These are phyloP conservation scores for Hydropsyche tenuis DNA, from an alignment of 1,140 invertebrate species.

Conservation along the genomic window DNA sequence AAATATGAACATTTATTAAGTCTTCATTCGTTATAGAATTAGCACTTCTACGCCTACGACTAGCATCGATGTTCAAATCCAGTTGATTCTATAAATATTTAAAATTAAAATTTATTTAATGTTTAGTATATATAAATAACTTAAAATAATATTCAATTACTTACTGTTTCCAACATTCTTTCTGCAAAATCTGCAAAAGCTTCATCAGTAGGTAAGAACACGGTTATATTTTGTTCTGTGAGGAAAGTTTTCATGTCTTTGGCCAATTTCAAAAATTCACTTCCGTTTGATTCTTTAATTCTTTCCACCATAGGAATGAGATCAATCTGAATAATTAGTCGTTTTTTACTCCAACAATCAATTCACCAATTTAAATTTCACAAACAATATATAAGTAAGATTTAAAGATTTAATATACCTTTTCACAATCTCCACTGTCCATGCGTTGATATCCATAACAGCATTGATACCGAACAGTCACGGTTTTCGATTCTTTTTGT, in stretches of 20 bases:
- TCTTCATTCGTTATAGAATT: background rate
- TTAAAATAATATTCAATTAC: background rate
- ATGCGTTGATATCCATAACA: constrained; percentile 11
- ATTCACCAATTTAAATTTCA: background rate
- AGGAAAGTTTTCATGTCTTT: constrained; percentile 19
- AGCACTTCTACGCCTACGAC: background rate
- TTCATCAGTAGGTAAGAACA: constrained; percentile 43
- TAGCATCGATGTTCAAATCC: background rate
- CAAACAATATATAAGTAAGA: background rate
- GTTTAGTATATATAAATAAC: background rate
- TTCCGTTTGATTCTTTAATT: constrained; percentile 34
- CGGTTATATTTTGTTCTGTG: constrained; percentile 32
- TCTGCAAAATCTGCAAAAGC: constrained; percentile 35
- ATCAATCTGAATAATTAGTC: constrained; percentile 35
- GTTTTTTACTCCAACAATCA: background rate
- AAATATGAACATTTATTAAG: constrained; percentile 28
- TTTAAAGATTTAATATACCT: background rate
- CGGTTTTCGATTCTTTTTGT: background rate
- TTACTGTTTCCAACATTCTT: constrained; percentile 36
- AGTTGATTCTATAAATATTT: constrained; percentile 31
- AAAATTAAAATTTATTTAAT: background rate
- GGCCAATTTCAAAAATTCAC: constrained; percentile 32
- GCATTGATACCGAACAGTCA: constrained; percentile 19
- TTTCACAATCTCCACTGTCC: constrained; percentile 20
- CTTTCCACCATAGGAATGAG: constrained; percentile 38